A percentile compares a stretch with the other conserved stretches of the same genome.
These are phyloP conservation scores for Trichogramma evanescens DNA, from an alignment of 2,888 invertebrate genomes.

Conservation along the genomic window DNA sequence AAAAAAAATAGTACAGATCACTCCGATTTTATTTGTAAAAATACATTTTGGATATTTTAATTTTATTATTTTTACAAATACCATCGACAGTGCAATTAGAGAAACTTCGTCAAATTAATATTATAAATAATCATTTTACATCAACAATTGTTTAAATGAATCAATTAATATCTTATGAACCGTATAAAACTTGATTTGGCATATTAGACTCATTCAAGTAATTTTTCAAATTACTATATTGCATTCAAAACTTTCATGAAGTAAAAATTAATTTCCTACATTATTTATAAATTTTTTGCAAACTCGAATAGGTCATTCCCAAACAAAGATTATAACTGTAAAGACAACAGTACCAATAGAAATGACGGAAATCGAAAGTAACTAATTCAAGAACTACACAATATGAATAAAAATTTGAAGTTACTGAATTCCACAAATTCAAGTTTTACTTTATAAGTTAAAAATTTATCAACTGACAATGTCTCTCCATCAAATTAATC, in stretches of 20 bases:
- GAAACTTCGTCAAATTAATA: slow-evolving; percentile 21
- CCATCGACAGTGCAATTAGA: slow-evolving; percentile 15
- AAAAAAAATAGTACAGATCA: slow-evolving; percentile 8
- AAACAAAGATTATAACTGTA: slow-evolving; percentile 2
- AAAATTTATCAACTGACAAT: no score
- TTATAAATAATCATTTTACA: slow-evolving; percentile 23
- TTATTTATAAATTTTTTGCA: neutral
- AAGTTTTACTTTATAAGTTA: no score
- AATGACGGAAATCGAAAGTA: slow-evolving; percentile 2
- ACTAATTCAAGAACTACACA: no score
- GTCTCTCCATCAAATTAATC: no score
- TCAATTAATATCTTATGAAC: slow-evolving; percentile 11
- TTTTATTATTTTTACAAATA: slow-evolving; percentile 19
- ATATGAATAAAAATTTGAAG: no score
- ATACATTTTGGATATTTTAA: slow-evolving; percentile 19
- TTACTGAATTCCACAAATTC: no score
- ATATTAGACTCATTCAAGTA: slow-evolving; percentile 4
- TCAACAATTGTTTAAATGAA: slow-evolving; percentile 15
- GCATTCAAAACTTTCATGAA: slow-evolving; percentile 10
- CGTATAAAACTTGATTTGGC: slow-evolving; percentile 21
- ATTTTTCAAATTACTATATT: neutral
- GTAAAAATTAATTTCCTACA: slow-evolving; percentile 6
- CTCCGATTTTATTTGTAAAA: neutral
- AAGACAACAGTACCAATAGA: slow-evolving; percentile 18
- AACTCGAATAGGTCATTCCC: neutral